Percentiles rank a stretch among this genome's conserved stretches.
Evolutionary conservation across 2,888 invertebrate genomes (phyloP).

Genomic region (Caenorhabditis angaria): DNA sequence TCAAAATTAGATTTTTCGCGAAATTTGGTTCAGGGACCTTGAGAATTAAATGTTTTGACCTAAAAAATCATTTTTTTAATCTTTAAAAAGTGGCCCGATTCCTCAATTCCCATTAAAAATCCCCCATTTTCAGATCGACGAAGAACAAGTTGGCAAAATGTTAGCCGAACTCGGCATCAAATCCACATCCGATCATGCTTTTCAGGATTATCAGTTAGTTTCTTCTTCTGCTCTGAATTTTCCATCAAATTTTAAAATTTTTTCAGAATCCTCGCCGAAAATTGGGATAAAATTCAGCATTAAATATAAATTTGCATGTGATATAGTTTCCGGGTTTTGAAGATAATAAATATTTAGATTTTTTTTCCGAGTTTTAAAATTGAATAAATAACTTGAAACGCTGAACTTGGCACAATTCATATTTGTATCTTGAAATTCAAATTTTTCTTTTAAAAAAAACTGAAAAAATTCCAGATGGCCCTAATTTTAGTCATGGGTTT

Average conservation of each 20-base stretch:
- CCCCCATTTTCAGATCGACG: conserved; percentile 20
- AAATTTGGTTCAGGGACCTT: no score
- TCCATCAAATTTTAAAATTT: not conserved
- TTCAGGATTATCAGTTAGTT: conserved; percentile 37
- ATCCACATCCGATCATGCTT: conserved; percentile 29
- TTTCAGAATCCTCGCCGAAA: conserved; percentile 35
- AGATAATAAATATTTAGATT: not conserved
- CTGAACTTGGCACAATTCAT: not conserved
- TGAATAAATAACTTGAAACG: not conserved
- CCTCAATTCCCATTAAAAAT: not conserved
- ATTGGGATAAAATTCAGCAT: conserved; percentile 26
- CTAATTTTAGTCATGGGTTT: conserved; percentile 47
- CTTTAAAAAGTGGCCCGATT: no score
- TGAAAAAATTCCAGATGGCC: conserved; percentile 25
- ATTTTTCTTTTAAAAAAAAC: conserved; percentile 4
- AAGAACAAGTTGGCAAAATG: conserved; percentile 38
- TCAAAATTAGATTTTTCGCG: no score
- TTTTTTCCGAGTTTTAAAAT: not conserved
- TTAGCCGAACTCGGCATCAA: conserved; percentile 28
- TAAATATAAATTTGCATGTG: not conserved
- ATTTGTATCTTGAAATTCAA: not conserved
- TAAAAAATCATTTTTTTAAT: conserved; percentile 1
- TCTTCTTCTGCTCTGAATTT: not conserved
- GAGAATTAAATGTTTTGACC: not conserved
- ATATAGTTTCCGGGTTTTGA: not conserved